A percentile compares a stretch with the other conserved stretches of the same genome.
Evolutionary conservation across 2,797 vertebrate species (phyloP).

Genomic region (Phrynocephalus forsythii): DNA sequence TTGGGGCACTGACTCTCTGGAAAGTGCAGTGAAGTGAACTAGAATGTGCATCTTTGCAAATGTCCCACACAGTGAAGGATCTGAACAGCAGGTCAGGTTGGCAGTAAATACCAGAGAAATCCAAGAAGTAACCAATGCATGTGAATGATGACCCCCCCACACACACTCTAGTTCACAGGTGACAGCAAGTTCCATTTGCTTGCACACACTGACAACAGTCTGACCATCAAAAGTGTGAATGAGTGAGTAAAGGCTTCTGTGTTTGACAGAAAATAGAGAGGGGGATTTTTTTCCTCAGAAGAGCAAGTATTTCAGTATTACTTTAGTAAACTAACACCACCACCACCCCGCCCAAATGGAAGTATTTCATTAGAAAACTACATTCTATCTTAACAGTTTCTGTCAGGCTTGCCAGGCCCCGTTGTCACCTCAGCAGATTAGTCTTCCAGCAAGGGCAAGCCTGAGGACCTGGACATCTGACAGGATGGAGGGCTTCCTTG

Average conservation of each 20-base stretch:
- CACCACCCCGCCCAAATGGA: neutral
- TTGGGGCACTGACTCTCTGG: conserved; percentile 61
- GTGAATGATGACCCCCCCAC: conserved; percentile 53
- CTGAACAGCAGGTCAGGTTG: conserved; percentile 61
- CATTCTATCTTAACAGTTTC: no score
- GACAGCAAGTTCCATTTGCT: conserved; percentile 49
- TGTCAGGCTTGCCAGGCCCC: no score
- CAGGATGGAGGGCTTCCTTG: no score
- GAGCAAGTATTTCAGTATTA: conserved; percentile 12
- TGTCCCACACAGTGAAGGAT: conserved; percentile 62
- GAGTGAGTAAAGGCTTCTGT: conserved; percentile 53
- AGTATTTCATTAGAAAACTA: no score
- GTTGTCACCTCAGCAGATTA: no score
- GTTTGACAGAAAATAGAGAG: conserved; percentile 17
- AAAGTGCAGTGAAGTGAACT: conserved; percentile 64
- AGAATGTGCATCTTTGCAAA: conserved; percentile 69
- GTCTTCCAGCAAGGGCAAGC: no score
- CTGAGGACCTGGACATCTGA: no score
- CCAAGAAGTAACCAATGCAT: conserved; percentile 50
- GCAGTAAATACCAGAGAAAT: conserved; percentile 64
- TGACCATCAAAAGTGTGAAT: conserved; percentile 60
- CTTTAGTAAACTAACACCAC: no score
- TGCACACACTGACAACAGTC: conserved; percentile 27
- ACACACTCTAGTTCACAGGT: conserved; percentile 50
- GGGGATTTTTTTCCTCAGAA: conserved; percentile 60